Conservation (phyloP, 2,888 invertebrate species). For the Morpho helenor region DNA sequence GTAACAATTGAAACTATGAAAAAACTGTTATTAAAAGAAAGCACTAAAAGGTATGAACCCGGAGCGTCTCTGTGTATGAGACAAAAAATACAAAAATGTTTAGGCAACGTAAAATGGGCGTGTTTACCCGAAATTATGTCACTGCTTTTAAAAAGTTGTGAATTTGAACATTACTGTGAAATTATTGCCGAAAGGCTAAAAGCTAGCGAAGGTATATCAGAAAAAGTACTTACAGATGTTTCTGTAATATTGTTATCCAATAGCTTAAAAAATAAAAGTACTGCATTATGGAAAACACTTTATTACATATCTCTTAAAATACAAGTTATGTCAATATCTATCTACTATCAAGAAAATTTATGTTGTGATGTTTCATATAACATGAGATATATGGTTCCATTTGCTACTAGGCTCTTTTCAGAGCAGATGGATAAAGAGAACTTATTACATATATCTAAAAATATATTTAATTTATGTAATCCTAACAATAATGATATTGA, state of each 20-base stretch:
- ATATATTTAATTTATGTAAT: constrained; percentile 45
- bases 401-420: constrained; percentile 42
- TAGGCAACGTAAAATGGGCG: constrained; percentile 39
- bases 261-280: constrained; percentile 38
- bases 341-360: constrained; percentile 23
- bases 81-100: constrained; percentile 38
- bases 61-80: constrained; percentile 54
- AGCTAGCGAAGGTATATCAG: constrained; percentile 28
- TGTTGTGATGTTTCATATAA: constrained; percentile 38
- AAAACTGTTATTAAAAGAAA: constrained; percentile 38
- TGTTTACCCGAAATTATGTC: constrained; percentile 40
- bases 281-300: constrained; percentile 50
- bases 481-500: constrained; percentile 54
- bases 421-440: constrained; percentile 25
- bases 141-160: constrained; percentile 38
- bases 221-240: constrained; percentile 35
- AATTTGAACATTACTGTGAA: constrained; percentile 47
- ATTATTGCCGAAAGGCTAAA: constrained; percentile 43
- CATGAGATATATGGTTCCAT: constrained; percentile 53
- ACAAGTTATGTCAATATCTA: constrained; percentile 11
- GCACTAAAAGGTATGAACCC: constrained; percentile 36
- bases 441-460: constrained; percentile 37
- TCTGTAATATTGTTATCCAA: constrained; percentile 38
- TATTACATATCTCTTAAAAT: constrained; percentile 47
- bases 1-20: constrained; percentile 29